Base-by-base conservation (phyloP, 2,888 invertebrate genomes). In the Agrotis segetum region DNA sequence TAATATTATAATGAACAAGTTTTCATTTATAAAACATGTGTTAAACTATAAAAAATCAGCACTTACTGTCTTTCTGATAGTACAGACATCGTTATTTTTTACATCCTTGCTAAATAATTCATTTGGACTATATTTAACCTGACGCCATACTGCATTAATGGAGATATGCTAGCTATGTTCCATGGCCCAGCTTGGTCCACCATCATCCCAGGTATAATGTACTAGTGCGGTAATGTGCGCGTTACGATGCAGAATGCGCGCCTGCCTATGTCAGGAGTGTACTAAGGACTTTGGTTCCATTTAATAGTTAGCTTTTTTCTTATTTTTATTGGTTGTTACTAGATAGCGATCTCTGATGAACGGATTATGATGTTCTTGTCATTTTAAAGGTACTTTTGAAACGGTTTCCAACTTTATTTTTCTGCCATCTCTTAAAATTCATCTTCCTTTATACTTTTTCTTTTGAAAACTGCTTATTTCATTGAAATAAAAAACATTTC, bases 41-140 rank as follows among this genome's bases (percentile, higher is more conserved):
- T 17, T 9, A 44, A n/a, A 19, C n/a, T n/a, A 34, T 1, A 6
- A 44, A 52, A 29, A 58, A 52, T 34, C 44, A n/a, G n/a, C n/a
- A n/a, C 5, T 53, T 21, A 49, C 53, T 79, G 14, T 50, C 17
- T 75, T 55, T 50, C 17, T 34, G 7, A 21, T 14, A 34, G 17
- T 75, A 61, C 19, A 1, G 16, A 56, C 67, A 52, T 81, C 69
- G 61, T 70, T 63, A 77, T 66, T 82, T 74, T 72, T 84, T 81
- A 63, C 55, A n/a, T 19, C 40, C 34, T 67, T 24, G 44, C 74
- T 84, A 77, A 82, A 84, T 82, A 77, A 82, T 82, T 84, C 82
- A 84, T 82, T 74, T 70, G 17, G 13, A 62, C 67, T 74, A 70
- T 70, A 77, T 77, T 68, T 77, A 84, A 67, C 59, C 74, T 68